These are phyloP conservation scores for Phacellophora camtschatica DNA, from an alignment of 30 jellyfish, hydroid and myxozoan genomes.

Conservation along the genomic window DNA sequence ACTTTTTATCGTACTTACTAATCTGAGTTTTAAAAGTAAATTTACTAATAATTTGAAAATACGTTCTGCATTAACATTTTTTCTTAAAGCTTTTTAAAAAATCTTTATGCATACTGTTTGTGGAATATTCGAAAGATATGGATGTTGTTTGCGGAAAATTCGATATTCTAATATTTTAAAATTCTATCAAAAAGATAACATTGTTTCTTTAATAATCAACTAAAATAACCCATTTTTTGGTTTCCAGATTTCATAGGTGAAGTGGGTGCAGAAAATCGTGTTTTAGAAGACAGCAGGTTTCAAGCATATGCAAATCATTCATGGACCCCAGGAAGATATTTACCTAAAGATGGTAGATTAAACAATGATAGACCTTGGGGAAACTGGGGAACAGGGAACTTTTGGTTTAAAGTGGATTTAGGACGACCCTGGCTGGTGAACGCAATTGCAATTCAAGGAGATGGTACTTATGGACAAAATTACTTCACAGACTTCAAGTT, in stretches of 20 bases:
- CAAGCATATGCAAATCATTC: neutral
- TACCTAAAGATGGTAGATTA: constrained; percentile 51
- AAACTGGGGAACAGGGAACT: neutral
- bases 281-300: constrained; percentile 44
- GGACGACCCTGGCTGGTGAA: constrained; percentile 61
- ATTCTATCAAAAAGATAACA: too few species aligned
- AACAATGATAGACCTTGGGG: constrained; percentile 61
- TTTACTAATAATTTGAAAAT: too few species aligned
- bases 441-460: constrained; percentile 71
- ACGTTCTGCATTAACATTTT: too few species aligned
- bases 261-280: constrained; percentile 62
- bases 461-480: constrained; percentile 38
- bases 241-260: constrained; percentile 24
- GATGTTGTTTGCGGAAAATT: too few species aligned
- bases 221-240: too few species aligned
- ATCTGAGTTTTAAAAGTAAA: too few species aligned
- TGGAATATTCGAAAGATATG: too few species aligned
- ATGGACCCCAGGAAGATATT: constrained; percentile 25
- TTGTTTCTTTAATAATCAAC: too few species aligned
- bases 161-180: too few species aligned
- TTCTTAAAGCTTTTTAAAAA: too few species aligned
- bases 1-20: too few species aligned
- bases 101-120: too few species aligned
- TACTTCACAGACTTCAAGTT: constrained; percentile 43
- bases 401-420: constrained; percentile 60